Base-by-base conservation (phyloP, 2,113 vertebrate species). In the Cichladusa arquata region DNA sequence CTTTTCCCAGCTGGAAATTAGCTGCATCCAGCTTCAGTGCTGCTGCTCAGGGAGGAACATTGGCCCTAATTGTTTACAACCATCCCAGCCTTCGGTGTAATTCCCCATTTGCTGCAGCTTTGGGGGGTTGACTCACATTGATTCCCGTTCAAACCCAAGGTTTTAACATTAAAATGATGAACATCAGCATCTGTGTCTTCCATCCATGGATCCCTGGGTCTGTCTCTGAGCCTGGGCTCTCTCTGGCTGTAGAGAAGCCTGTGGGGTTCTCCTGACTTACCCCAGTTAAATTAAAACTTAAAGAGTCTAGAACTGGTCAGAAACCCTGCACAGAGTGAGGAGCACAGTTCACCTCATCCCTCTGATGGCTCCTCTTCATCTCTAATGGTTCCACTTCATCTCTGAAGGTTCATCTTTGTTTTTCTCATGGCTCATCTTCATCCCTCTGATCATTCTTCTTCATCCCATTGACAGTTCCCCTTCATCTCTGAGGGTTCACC, bases 41-140 rank as follows among this genome's bases (percentile, higher is more conserved):
- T 20, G 9, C 60, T 61, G 69, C 71, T 86, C 12, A 57, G 58
- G 82, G 47, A 67, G 92, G 94, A 96, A 73, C 77, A 87, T 60
- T 60, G 91, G 53, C 64, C 87, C 88, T 96, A 90, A 95, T 96
- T 96, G 94, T 94, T 96, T 79, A 60, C 93, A 88, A 34, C 79
- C 67, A 48, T 65, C 61, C 19, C 74, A 82, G 3, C 64, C 56
- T 62, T 83, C 34, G 47, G 33, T 81, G 65, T 42, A 81, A 95
- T 86, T 94, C 77, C 24, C 34, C 65, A 2, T 71, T 81, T 86
- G 78, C 83, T 71, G 83, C 44, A 54, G 90, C 64, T 80, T 74
- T 77, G 40, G 23, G 20, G 66, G 48, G 3, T 79, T 83, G 34
- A 4, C 54, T 54, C 20, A 5, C 20, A 8, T 58, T 60, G 58